Percentiles rank a stretch among this genome's conserved stretches.
These are phyloP conservation scores for Epinotia ramella DNA, from an alignment of 2,888 invertebrate genomes.

Conservation along the genomic window DNA sequence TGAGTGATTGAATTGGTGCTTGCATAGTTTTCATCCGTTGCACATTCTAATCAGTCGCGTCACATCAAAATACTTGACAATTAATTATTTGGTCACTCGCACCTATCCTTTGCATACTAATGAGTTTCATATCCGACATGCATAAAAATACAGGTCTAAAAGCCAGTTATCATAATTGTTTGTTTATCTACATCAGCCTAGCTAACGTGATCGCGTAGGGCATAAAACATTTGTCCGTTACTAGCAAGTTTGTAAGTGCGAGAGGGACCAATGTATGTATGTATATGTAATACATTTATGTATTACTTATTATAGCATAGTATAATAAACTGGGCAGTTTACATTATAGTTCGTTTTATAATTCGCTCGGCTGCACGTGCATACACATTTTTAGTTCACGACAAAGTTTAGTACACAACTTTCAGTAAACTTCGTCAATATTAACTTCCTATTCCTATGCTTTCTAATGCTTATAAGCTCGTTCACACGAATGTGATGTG, in stretches of 20 bases:
- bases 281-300: too few relatives aligned
- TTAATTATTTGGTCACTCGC: constrained; percentile 1
- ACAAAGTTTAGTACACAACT: not conserved
- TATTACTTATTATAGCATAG: too few relatives aligned
- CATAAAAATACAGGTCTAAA: not conserved
- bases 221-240: too few relatives aligned
- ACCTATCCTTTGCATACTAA: constrained; percentile 14
- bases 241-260: too few relatives aligned
- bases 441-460: not conserved
- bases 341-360: too few relatives aligned
- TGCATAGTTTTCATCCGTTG: constrained; percentile 47
- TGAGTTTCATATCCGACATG: constrained; percentile 8
- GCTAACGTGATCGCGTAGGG: too few relatives aligned
- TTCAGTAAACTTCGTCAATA: constrained; percentile 1
- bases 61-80: constrained; percentile 42
- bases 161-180: too few relatives aligned
- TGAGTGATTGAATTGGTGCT: not conserved
- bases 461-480: constrained; percentile 18
- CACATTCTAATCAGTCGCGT: constrained; percentile 45
- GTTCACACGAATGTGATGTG: not conserved
- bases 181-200: too few relatives aligned
- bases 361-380: too few relatives aligned
- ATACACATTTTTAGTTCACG: too few relatives aligned
- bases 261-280: too few relatives aligned
- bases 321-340: too few relatives aligned